A percentile compares a stretch with the other conserved stretches of the same genome.
These are phyloP conservation scores for Sycobia sp. DNA, from an alignment of 1,140 invertebrate genomes.

Conservation along the genomic window DNA sequence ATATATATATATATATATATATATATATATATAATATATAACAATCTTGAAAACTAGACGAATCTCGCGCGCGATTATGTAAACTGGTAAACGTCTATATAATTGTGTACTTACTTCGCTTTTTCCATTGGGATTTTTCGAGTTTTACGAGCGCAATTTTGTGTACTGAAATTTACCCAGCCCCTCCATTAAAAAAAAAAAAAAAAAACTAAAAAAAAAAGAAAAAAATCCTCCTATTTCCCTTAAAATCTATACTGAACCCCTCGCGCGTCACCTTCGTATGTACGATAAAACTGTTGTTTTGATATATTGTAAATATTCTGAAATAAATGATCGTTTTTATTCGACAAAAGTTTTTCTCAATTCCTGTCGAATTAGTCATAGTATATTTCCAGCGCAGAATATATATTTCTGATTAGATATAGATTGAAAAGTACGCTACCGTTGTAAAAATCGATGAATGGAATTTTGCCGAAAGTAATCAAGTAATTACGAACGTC, in stretches of 20 bases:
- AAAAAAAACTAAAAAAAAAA: no score
- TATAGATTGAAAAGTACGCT: slow-evolving; percentile 21
- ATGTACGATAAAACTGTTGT: slow-evolving; percentile 45
- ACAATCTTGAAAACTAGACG: slow-evolving; percentile 8
- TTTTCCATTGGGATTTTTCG: slow-evolving; percentile 32
- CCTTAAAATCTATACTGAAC: slow-evolving; percentile 8
- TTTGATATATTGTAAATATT: slow-evolving; percentile 59
- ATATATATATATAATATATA: no score
- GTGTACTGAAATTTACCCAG: neutral
- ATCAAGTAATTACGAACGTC: slow-evolving; percentile 35
- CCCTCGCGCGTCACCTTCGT: slow-evolving; percentile 31
- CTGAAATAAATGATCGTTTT: slow-evolving; percentile 59
- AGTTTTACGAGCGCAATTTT: slow-evolving; percentile 37
- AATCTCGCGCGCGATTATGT: slow-evolving; percentile 14
- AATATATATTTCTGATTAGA: no score
- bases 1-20: no score
- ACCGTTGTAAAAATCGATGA: slow-evolving; percentile 43
- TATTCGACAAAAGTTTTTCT: slow-evolving; percentile 44
- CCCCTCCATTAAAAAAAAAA: neutral
- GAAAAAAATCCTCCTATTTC: no score
- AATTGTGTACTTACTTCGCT: slow-evolving; percentile 8
- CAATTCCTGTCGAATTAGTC: no score
- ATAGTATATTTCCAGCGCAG: no score
- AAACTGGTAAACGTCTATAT: slow-evolving; percentile 8
- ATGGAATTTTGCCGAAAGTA: slow-evolving; percentile 30